These are phyloP conservation scores for Neoitamus cyanurus DNA, from an alignment of 2,888 invertebrate species.

Conservation along the genomic window DNA sequence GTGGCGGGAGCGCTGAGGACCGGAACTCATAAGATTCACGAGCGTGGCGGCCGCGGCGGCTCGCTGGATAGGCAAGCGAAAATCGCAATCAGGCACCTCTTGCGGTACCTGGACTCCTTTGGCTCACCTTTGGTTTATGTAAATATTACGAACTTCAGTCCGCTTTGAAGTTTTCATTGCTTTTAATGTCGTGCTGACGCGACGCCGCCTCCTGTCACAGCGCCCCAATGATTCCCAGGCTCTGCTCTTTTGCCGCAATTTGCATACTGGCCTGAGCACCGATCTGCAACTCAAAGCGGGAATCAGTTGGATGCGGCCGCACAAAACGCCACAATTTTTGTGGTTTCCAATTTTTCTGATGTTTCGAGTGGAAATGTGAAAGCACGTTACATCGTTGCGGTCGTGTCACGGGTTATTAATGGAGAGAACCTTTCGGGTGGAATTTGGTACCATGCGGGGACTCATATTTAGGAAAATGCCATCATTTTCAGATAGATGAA, in stretches of 20 bases:
- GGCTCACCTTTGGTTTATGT: constrained; percentile 41
- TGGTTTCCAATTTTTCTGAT: constrained; percentile 15
- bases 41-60: not conserved
- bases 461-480: not conserved
- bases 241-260: not conserved
- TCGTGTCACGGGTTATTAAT: not conserved
- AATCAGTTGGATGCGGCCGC: not conserved
- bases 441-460: not conserved
- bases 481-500: not conserved
- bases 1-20: constrained; percentile 24
- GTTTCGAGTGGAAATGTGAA: constrained; percentile 13
- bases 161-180: constrained; percentile 39
- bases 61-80: not conserved
- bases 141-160: not conserved
- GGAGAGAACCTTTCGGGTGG: not conserved
- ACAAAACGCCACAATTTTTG: constrained; percentile 6
- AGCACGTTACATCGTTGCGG: not conserved
- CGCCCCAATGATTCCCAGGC: constrained; percentile 12
- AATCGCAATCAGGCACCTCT: not conserved
- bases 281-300: not conserved
- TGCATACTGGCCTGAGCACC: constrained; percentile 8
- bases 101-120: constrained; percentile 31
- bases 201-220: constrained; percentile 36
- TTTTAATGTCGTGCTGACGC: constrained; percentile 43
- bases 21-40: constrained; percentile 42